phyloP scores from a whole-genome alignment of 2,888 invertebrate species.

The Auanema freiburgensis region DNA sequence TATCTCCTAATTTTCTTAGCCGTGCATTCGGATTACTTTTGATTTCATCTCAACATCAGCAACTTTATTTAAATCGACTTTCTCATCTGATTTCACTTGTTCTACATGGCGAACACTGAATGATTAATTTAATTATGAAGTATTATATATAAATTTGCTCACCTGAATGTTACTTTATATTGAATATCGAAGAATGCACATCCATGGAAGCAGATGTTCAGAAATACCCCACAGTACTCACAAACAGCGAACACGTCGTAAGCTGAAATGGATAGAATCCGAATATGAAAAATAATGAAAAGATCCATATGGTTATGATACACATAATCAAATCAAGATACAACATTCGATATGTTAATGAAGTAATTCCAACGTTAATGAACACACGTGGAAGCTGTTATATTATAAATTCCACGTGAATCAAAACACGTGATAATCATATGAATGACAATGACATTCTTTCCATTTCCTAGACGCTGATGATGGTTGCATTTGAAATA shows the following conservation, averaged over 20 bases:
- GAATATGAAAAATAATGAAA: too few relatives aligned
- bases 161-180: slow-evolving; percentile 54
- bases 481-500: too few relatives aligned
- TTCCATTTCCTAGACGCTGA: neutral
- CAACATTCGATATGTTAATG: too few relatives aligned
- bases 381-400: too few relatives aligned
- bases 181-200: slow-evolving; percentile 64
- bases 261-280: slow-evolving; percentile 46
- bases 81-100: slow-evolving; percentile 3
- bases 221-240: slow-evolving; percentile 61
- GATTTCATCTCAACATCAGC: neutral
- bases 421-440: too few relatives aligned
- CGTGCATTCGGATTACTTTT: too few relatives aligned
- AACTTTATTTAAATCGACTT: neutral
- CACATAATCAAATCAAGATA: too few relatives aligned
- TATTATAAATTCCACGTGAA: too few relatives aligned
- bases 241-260: slow-evolving; percentile 62
- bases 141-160: neutral
- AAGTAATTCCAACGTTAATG: too few relatives aligned
- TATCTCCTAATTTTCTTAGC: too few relatives aligned
- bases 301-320: too few relatives aligned
- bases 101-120: slow-evolving; percentile 22
- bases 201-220: slow-evolving; percentile 61
- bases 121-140: neutral
- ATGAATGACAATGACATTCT: neutral